Percentiles rank a stretch among this genome's conserved stretches.
Conservation (phyloP, 2,888 invertebrate species). For the Pandemis cinnamomeana region DNA sequence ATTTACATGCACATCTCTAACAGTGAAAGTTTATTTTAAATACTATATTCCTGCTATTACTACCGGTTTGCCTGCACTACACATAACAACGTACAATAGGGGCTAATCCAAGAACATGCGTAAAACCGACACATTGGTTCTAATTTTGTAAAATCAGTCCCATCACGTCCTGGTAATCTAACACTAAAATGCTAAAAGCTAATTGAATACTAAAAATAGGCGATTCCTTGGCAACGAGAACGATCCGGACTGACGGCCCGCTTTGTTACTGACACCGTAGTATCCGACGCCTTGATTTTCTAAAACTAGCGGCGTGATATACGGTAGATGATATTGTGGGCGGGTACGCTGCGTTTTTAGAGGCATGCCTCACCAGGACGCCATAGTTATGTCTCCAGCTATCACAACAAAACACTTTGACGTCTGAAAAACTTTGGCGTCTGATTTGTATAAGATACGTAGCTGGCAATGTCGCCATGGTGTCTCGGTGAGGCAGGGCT, state of each 20-base stretch:
- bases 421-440: too few relatives aligned
- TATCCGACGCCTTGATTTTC: constrained; percentile 47
- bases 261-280: constrained; percentile 59
- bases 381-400: too few relatives aligned
- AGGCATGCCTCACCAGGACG: too few relatives aligned
- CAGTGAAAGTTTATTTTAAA: too few relatives aligned
- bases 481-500: too few relatives aligned
- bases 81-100: neutral
- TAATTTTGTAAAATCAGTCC: constrained; percentile 16
- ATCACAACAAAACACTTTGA: too few relatives aligned
- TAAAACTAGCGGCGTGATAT: constrained; percentile 42
- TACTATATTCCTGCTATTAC: neutral
- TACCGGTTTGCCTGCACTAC: neutral
- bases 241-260: constrained; percentile 57
- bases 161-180: constrained; percentile 51
- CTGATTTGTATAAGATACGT: too few relatives aligned
- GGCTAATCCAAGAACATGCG: neutral
- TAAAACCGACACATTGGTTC: neutral
- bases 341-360: constrained; percentile 6
- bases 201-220: constrained; percentile 71
- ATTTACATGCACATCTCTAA: too few relatives aligned
- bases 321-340: neutral
- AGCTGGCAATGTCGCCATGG: too few relatives aligned
- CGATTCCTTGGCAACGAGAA: constrained; percentile 52
- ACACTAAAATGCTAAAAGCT: constrained; percentile 66